Conservation (phyloP, 2,888 invertebrate species). For the Fabriciana adippe region DNA sequence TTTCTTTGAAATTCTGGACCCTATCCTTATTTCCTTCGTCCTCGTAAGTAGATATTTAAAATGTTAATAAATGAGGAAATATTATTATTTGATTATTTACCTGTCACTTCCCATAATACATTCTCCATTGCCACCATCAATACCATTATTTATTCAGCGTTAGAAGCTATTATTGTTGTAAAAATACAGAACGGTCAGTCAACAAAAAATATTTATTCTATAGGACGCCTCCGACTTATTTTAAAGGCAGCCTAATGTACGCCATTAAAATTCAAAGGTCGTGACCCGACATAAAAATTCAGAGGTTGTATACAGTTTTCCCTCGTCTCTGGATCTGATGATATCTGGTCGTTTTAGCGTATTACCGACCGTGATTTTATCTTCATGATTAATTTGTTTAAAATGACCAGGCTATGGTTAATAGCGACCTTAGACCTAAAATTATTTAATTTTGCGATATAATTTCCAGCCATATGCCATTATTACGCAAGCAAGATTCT, state of each 20-base stretch:
- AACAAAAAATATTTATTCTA: conserved; percentile 38
- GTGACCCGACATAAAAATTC: conserved; percentile 52
- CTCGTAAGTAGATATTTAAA: no score
- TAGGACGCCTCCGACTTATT: conserved; percentile 36
- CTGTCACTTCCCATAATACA: no score
- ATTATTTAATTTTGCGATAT: conserved; percentile 5
- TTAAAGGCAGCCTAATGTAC: conserved; percentile 47
- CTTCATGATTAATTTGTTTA: conserved; percentile 24
- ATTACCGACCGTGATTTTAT: conserved; percentile 29
- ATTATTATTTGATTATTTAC: no score
- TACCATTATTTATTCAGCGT: not conserved
- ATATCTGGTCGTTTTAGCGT: conserved; percentile 33
- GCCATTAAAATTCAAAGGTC: conserved; percentile 50
- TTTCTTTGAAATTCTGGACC: no score
- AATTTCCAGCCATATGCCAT: no score
- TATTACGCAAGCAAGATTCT: no score
- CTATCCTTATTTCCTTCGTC: no score
- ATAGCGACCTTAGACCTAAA: not conserved
- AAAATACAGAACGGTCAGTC: conserved; percentile 23
- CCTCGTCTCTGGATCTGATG: conserved; percentile 37
- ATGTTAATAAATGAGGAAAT: no score
- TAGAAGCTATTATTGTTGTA: not conserved
- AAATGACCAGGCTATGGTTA: conserved; percentile 13
- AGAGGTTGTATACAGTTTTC: conserved; percentile 33
- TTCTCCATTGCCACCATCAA: no score